Base-by-base conservation (phyloP, 53 echinoderm and acorn worm species). In the Apostichopus leukothele region DNA sequence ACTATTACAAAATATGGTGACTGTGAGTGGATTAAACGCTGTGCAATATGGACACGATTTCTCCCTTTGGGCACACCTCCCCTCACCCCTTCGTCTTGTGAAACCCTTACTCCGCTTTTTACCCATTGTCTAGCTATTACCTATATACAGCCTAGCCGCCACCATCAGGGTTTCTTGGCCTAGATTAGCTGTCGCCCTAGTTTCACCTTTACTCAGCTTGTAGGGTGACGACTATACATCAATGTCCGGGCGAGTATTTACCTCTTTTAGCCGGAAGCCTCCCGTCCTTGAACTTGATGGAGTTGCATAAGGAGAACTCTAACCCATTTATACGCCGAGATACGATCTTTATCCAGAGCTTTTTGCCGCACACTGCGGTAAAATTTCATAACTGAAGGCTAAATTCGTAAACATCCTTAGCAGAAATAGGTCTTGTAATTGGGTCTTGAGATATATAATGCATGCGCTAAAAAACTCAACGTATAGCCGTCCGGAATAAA, bases 221-320 rank as follows among this genome's bases (percentile, higher is more conserved):
- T 39, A 39, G 39, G 39, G 39, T 39, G 39, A 39, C 39, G 39
- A 39, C 39, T 39, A 39, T 3, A 3, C 39, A 81, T 22, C 81
- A 81, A 81, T 59, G 81, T 81, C 81, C 81, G 81, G 81, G 55
- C 81, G 81, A 81, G 21, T 81, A 81, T 81, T 81, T 81, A 81
- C 81, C 81, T 71, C 71, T 55, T 55, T 19, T 9, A 51, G 53
- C 50, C 79, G 79, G 79, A 79, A 81, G 51, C 81, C 81, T 9
- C 21, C 6, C 23, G 57, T 20, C 81, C 81, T 81, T 81, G 81
- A 81, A 81, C 81, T 81, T 81, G 54, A 81, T 54, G 21, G 9
- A 9, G 25, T 81, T 54, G 7, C 54, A 81, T 81, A 81, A 81
- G 51, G 21, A 22, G 21, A 39, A 39, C 14, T 54, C 18, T 81